Conservation (phyloP, 2,888 invertebrate species). For the Drosophila silvestris region DNA sequence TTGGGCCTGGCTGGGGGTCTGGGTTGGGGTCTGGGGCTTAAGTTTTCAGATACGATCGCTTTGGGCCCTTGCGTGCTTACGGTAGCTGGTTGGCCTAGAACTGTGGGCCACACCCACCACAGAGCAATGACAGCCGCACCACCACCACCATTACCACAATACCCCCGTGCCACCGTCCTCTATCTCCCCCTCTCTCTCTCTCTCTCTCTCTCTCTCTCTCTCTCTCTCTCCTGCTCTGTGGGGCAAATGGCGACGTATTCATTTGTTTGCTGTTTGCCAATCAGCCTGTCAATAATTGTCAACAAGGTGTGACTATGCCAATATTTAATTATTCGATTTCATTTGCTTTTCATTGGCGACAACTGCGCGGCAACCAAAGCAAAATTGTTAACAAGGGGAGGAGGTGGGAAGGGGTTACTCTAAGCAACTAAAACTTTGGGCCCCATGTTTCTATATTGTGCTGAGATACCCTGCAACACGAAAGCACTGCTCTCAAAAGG, state of each 20-base stretch:
- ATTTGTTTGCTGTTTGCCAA: conserved; percentile 80
- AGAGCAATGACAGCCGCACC: conserved; percentile 7
- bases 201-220: not conserved
- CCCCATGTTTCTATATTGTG: not conserved
- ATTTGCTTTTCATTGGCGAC: conserved; percentile 64
- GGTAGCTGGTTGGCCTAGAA: conserved; percentile 59
- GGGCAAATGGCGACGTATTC: conserved; percentile 71
- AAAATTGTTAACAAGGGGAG: not conserved
- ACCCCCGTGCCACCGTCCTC: not conserved
- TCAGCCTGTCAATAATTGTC: conserved; percentile 81
- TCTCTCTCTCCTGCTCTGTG: not conserved
- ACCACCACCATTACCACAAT: not conserved
- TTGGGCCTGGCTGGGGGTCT: not conserved
- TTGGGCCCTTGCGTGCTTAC: conserved; percentile 52
- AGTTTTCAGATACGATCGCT: conserved; percentile 31
- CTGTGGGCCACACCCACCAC: conserved; percentile 50
- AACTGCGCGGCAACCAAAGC: conserved; percentile 36
- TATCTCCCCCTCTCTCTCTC: not conserved
- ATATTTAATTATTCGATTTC: conserved; percentile 80
- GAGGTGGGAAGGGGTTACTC: not conserved
- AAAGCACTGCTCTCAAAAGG: not conserved
- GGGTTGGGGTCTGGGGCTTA: conserved; percentile 4
- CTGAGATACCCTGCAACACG: conserved; percentile 26
- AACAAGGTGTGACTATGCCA: conserved; percentile 81
- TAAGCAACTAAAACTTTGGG: conserved; percentile 1